Conservation (phyloP, 2,888 invertebrate species). For the Leuctra nigra region DNA sequence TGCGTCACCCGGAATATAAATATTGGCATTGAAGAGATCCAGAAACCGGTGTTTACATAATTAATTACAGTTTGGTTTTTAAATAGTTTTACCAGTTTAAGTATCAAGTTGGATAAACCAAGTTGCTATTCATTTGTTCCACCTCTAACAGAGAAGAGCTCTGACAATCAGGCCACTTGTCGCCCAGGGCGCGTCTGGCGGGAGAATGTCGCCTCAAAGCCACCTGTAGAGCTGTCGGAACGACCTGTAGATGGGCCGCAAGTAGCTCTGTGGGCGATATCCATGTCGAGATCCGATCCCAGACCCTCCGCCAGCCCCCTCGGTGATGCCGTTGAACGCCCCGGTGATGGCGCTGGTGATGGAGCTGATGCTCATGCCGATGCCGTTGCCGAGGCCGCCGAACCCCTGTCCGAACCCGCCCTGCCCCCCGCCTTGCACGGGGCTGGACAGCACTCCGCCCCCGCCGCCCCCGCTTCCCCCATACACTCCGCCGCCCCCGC, state of each 20-base stretch:
- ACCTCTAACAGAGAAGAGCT: no score
- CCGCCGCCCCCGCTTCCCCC: background rate
- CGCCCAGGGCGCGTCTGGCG: no score
- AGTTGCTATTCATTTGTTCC: no score
- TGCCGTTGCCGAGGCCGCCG: constrained; percentile 1
- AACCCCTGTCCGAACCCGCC: background rate
- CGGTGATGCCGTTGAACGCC: background rate
- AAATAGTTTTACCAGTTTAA: no score
- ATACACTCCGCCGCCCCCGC: background rate
- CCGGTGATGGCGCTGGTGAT: constrained; percentile 2
- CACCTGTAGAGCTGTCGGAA: background rate
- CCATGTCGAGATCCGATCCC: background rate
- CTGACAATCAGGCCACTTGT: no score
- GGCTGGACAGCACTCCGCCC: background rate
- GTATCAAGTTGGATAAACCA: no score
- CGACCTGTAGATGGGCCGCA: background rate
- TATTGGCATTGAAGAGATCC: no score
- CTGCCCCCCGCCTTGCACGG: background rate
- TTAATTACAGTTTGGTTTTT: no score
- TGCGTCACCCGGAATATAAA: no score
- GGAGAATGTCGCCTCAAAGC: no score
- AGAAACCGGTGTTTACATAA: no score
- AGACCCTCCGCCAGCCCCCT: background rate
- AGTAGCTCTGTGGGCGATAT: background rate
- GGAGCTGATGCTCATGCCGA: constrained; percentile 7